These are phyloP conservation scores for Neria commutata DNA, from an alignment of 2,888 invertebrate species.

Conservation along the genomic window DNA sequence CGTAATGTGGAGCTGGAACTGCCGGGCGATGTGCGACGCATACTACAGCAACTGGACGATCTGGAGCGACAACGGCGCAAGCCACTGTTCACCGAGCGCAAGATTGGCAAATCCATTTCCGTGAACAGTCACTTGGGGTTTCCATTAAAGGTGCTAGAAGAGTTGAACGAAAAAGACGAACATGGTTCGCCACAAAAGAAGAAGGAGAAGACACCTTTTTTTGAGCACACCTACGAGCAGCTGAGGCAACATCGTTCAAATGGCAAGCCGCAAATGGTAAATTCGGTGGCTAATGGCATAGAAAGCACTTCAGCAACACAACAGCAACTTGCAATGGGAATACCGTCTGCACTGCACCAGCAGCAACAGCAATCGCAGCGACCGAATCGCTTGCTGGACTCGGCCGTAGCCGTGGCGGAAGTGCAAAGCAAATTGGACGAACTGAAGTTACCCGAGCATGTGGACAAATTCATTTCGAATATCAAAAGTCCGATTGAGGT, in stretches of 20 bases:
- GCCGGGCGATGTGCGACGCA: conserved; percentile 76
- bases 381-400: conserved; percentile 53
- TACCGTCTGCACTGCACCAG: neutral
- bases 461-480: conserved; percentile 54
- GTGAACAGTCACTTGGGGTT: conserved; percentile 61
- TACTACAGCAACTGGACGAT: conserved; percentile 69
- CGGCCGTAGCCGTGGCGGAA: conserved; percentile 37
- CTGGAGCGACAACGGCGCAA: conserved; percentile 61
- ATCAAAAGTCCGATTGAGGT: conserved; percentile 58
- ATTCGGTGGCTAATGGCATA: conserved; percentile 45
- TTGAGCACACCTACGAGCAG: conserved; percentile 73
- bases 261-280: conserved; percentile 15
- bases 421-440: conserved; percentile 52
- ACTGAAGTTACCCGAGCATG: conserved; percentile 55
- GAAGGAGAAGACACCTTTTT: conserved; percentile 66
- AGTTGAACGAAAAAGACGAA: conserved; percentile 61
- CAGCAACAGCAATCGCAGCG: conserved; percentile 50
- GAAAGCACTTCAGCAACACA: conserved; percentile 2
- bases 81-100: conserved; percentile 59
- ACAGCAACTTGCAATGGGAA: conserved; percentile 12
- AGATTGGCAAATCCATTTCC: conserved; percentile 62
- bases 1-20: conserved; percentile 71
- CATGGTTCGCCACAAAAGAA: conserved; percentile 61
- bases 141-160: conserved; percentile 62
- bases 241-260: conserved; percentile 64